Percentiles rank a stretch among this genome's conserved stretches.
These are phyloP conservation scores for Lepidostoma basale DNA, from an alignment of 1,140 invertebrate genomes.

Conservation along the genomic window DNA sequence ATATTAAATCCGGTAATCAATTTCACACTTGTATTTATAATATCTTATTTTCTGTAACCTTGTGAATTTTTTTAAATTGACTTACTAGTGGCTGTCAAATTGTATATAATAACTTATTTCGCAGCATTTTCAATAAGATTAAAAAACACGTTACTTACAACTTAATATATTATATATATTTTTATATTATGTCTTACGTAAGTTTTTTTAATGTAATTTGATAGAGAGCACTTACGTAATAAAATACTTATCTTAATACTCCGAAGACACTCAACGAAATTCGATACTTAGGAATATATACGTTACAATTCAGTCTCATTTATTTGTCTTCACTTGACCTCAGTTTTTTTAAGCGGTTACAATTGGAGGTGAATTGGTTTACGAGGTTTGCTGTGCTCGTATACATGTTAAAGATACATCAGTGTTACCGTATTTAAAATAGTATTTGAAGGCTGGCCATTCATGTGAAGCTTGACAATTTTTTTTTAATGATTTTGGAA, in stretches of 20 bases:
- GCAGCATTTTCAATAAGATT: too few species aligned
- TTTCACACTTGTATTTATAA: neutral
- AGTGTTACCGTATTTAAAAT: neutral
- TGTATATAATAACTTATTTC: too few species aligned
- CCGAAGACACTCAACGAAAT: neutral
- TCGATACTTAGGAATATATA: neutral
- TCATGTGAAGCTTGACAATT: neutral
- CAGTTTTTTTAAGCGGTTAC: neutral
- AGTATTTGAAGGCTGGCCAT: neutral
- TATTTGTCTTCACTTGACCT: conserved; percentile 1
- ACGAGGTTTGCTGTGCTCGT: too few species aligned
- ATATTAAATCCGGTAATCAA: neutral
- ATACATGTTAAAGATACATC: neutral
- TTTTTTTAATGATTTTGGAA: neutral
- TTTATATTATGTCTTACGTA: neutral
- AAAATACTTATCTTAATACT: neutral
- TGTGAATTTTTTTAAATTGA: neutral
- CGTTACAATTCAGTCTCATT: neutral
- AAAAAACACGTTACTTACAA: neutral
- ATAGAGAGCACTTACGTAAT: neutral
- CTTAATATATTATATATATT: neutral
- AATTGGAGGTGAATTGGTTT: too few species aligned
- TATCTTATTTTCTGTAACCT: neutral
- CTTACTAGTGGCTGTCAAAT: neutral
- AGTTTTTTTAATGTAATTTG: neutral